Conservation (phyloP, 2,888 invertebrate species). For the Spilarctia lutea region DNA sequence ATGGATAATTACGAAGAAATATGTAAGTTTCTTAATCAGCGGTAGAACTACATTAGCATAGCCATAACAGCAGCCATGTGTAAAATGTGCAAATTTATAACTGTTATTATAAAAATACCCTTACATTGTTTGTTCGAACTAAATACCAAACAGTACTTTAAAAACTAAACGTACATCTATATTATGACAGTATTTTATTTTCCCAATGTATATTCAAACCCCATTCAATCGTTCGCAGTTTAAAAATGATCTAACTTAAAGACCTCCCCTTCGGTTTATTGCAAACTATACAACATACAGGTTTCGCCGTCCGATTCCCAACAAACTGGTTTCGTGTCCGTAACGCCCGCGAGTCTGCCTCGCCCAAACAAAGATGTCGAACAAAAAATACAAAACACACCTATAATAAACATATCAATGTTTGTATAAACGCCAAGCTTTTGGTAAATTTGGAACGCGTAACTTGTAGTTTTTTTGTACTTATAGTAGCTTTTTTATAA, state of each 20-base stretch:
- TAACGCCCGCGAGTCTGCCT: slow-evolving; percentile 81
- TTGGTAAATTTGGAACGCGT: slow-evolving; percentile 40
- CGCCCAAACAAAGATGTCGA: slow-evolving; percentile 60
- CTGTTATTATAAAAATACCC: too few relatives aligned
- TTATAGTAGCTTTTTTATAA: not conserved
- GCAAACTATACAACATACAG: slow-evolving; percentile 39
- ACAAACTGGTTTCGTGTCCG: slow-evolving; percentile 75
- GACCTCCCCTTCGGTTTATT: slow-evolving; percentile 32
- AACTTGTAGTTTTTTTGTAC: slow-evolving; percentile 25
- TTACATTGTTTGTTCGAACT: not conserved
- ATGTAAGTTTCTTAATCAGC: too few relatives aligned
- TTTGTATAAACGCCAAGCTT: slow-evolving; percentile 42
- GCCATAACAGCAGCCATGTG: too few relatives aligned
- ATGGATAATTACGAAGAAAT: too few relatives aligned
- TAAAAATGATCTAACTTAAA: slow-evolving; percentile 35
- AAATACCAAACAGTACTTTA: not conserved
- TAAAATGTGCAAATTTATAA: too few relatives aligned
- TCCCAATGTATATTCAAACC: not conserved
- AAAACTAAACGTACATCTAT: not conserved
- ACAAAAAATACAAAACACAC: slow-evolving; percentile 63
- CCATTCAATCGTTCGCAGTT: slow-evolving; percentile 6
- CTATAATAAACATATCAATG: slow-evolving; percentile 56
- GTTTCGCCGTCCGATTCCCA: slow-evolving; percentile 53
- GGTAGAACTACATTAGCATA: too few relatives aligned
- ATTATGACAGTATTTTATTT: not conserved